Evolutionary conservation across 1,140 invertebrate species (phyloP).

Genomic region (Drosophila ogumai): DNA sequence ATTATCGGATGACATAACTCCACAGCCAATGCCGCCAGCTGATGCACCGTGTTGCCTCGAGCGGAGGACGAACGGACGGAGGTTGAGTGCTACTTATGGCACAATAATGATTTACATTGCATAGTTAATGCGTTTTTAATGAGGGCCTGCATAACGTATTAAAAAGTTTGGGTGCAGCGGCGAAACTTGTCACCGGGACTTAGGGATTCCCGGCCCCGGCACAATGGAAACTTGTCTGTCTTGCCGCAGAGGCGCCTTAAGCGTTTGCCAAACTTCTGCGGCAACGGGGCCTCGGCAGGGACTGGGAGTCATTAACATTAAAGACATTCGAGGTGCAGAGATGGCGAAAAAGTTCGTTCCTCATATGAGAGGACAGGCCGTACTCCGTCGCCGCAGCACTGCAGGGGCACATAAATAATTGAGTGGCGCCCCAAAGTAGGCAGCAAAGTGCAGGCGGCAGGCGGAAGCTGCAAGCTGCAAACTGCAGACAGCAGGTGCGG

Average conservation of each 20-base stretch:
- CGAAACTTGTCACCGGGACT: constrained; percentile 69
- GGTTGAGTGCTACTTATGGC: constrained; percentile 63
- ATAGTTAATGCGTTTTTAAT: constrained; percentile 82
- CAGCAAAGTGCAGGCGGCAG: constrained; percentile 66
- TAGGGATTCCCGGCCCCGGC: constrained; percentile 36
- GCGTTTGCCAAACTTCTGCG: constrained; percentile 67
- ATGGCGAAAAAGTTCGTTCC: constrained; percentile 43
- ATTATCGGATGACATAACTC: constrained; percentile 29
- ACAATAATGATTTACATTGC: constrained; percentile 76
- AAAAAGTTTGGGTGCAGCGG: constrained; percentile 55
- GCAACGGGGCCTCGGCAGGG: constrained; percentile 31
- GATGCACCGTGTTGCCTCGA: constrained; percentile 19
- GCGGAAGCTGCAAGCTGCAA: constrained; percentile 45
- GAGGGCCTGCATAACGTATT: constrained; percentile 57
- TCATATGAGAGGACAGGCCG: constrained; percentile 16
- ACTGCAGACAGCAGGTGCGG: constrained; percentile 66
- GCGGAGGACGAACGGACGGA: neutral
- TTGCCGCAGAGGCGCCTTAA: constrained; percentile 77
- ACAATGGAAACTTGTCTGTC: constrained; percentile 58
- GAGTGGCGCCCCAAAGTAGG: constrained; percentile 77
- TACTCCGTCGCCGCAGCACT: constrained; percentile 47
- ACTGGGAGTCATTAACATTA: constrained; percentile 74
- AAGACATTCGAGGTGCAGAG: constrained; percentile 57
- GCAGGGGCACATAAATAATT: constrained; percentile 80
- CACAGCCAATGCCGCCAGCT: constrained; percentile 21